Conservation (phyloP, 2,797 vertebrate genomes). For the Ctenopoma kingsleyae region DNA sequence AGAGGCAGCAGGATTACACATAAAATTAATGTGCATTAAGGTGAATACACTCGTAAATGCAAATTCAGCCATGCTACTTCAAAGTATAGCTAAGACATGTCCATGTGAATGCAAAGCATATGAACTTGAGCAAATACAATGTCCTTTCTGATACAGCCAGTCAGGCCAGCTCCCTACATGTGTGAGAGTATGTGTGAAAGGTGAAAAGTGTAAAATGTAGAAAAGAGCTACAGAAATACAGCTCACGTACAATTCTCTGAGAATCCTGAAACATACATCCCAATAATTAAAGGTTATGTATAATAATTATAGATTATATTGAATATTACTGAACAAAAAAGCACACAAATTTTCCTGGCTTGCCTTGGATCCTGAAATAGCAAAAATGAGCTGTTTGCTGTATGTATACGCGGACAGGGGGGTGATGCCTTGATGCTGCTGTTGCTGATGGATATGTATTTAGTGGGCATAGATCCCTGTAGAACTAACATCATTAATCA, state of each 20-base stretch:
- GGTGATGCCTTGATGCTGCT: background rate
- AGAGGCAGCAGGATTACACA: conserved; percentile 7
- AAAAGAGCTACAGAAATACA: no score
- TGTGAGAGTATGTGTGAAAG: no score
- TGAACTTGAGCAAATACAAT: background rate
- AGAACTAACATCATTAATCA: conserved; percentile 19
- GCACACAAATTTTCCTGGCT: background rate
- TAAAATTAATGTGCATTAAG: background rate
- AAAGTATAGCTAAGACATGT: background rate
- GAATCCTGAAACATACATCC: background rate
- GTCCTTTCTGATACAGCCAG: background rate
- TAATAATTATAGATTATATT: no score
- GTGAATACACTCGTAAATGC: background rate
- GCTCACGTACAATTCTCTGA: background rate
- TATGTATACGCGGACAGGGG: conserved; percentile 10
- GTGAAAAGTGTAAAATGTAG: no score
- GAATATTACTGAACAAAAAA: no score
- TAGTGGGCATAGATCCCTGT: conserved; percentile 7
- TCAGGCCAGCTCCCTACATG: no score
- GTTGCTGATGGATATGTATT: background rate
- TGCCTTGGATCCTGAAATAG: background rate
- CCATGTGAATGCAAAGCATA: background rate
- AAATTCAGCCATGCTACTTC: conserved; percentile 3
- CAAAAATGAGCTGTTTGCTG: background rate
- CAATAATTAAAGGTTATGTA: no score